A percentile compares a stretch with the other conserved stretches of the same genome.
Evolutionary conservation across 2,797 vertebrate species (phyloP).

Genomic region (Urophycis tenuis): DNA sequence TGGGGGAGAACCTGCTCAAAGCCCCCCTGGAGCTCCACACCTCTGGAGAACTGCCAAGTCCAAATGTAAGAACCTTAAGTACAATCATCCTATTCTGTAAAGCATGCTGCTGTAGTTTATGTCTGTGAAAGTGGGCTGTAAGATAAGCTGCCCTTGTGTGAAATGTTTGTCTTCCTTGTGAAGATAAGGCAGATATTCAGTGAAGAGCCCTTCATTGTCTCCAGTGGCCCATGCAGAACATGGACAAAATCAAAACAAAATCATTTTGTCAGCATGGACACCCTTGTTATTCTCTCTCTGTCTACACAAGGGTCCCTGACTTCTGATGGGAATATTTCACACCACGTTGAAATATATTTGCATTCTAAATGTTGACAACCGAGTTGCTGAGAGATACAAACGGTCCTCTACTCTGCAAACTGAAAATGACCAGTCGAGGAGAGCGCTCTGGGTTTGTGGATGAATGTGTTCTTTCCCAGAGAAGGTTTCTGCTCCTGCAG

Average conservation of each 20-base stretch:
- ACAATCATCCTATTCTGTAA: background rate
- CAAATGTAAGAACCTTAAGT: constrained; percentile 72
- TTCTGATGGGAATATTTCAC: background rate
- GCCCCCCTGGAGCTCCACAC: constrained; percentile 49
- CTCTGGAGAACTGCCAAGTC: constrained; percentile 71
- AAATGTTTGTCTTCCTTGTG: constrained; percentile 13
- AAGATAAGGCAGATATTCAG: constrained; percentile 14
- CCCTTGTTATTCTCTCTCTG: constrained; percentile 47
- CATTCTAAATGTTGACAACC: background rate
- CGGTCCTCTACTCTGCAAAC: background rate
- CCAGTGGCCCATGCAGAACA: constrained; percentile 30
- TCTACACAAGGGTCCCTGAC: background rate
- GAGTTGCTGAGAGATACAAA: background rate
- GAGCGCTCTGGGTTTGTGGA: background rate
- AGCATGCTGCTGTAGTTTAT: background rate
- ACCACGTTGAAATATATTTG: background rate
- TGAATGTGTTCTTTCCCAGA: background rate
- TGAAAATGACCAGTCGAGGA: background rate
- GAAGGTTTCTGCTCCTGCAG: constrained; percentile 22
- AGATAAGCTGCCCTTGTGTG: constrained; percentile 22
- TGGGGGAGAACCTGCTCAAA: constrained; percentile 73
- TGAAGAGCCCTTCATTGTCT: constrained; percentile 16
- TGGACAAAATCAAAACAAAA: constrained; percentile 25
- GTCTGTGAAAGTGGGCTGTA: constrained; percentile 8
- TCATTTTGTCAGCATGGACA: constrained; percentile 28